Evolutionary conservation across 2,113 vertebrate genomes (phyloP), one percentile per base, ranked within the genome.

Genomic region (Rallus limicola): DNA sequence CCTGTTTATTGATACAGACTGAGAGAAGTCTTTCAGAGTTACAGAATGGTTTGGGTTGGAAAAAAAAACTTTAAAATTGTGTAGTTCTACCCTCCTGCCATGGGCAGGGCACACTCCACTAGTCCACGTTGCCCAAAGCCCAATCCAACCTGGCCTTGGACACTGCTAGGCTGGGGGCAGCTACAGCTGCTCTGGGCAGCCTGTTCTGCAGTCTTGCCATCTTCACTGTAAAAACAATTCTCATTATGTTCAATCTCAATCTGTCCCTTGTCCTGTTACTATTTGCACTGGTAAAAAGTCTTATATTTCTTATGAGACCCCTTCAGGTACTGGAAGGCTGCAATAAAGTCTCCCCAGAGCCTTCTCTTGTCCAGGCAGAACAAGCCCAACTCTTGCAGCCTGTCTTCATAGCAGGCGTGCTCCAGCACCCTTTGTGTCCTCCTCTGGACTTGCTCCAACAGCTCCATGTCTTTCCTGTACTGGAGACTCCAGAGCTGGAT

Each of bases 331-430:
- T 55, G 11, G 5, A 68, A 60, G 19, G 44, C 24, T 2, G 0
- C 53, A 6, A 0, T n/a, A 18, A 74, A 10, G 7, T 62, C 21
- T 56, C 11, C 16, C 24, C 0, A 0, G 4, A 74, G 26, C 16
- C 42, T 80, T 53, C 20, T 59, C 26, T 52, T 52, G 29, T 48
- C 23, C 11, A 62, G n/a, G 16, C 44, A 34, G 16, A 74, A 42
- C 18, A 72, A 5, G 15, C 20, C 38, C 26, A 46, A 3, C 23
- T 58, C 40, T 68, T 4, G 28, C 59, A 74, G 58, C 21, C 21
- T 64, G 3, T 44, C 42, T 0, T 14, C 15, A 15, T 0, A 72
- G 31, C 1, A 44, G 20, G 70, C 13, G 2, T 42, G 21, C 2
- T 83, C 34, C 52, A 70, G 2, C 9, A 28, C 18, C 5, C 5